Conservation (phyloP, 2,113 vertebrate species). For the Chascanopsetta lugubris region DNA sequence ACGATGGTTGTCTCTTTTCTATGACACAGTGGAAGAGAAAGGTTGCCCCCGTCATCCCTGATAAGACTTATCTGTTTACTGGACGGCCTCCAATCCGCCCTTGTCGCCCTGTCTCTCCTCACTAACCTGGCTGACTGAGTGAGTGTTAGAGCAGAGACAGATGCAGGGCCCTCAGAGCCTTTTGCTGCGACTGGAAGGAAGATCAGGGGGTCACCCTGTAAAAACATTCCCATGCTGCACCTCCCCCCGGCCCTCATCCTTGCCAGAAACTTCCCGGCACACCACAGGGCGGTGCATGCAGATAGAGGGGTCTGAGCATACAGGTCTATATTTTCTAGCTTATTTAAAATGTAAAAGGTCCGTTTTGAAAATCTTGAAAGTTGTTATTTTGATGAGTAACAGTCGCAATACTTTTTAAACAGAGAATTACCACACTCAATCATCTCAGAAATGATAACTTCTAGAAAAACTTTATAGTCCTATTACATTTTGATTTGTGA, state of each 20-base stretch:
- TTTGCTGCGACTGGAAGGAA: slow-evolving; percentile 78
- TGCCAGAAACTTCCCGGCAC: slow-evolving; percentile 68
- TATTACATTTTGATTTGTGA: no score
- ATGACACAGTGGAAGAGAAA: slow-evolving; percentile 39
- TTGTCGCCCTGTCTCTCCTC: slow-evolving; percentile 24
- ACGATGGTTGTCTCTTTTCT: slow-evolving; percentile 9
- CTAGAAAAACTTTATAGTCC: no score
- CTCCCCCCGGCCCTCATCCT: slow-evolving; percentile 63
- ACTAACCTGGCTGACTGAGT: slow-evolving; percentile 60
- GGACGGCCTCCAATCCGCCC: slow-evolving; percentile 14
- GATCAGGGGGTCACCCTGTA: slow-evolving; percentile 81
- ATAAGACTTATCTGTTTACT: slow-evolving; percentile 75
- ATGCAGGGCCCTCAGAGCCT: slow-evolving; percentile 59
- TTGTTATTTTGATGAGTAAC: no score
- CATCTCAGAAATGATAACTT: no score
- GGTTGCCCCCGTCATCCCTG: slow-evolving; percentile 51
- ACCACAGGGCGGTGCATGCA: slow-evolving; percentile 37
- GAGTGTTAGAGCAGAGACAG: slow-evolving; percentile 67
- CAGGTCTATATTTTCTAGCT: slow-evolving; percentile 2
- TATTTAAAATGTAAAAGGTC: slow-evolving; percentile 1
- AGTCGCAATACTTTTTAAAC: no score
- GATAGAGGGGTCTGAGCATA: slow-evolving; percentile 16
- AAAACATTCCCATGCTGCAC: slow-evolving; percentile 83
- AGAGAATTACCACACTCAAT: no score
- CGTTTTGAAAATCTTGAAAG: slow-evolving; percentile 1